Evolutionary conservation across 1,140 invertebrate genomes (phyloP), one percentile per base, ranked within the genome.

Genomic region (Drosophila ercepeae): DNA sequence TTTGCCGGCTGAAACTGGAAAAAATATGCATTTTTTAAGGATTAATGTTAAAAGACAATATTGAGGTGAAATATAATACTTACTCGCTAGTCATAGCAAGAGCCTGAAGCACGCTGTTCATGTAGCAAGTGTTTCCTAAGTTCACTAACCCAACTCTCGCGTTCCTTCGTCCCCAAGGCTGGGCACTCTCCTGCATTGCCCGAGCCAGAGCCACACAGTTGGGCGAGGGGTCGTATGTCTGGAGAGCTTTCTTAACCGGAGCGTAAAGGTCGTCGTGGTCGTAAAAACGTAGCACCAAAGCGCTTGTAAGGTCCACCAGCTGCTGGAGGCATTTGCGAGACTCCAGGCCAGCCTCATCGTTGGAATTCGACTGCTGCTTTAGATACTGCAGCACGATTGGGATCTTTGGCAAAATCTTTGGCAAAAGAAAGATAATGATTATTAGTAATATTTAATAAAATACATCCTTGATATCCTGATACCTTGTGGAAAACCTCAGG

Each of bases 91-190:
- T 96, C 93, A 96, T 95, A 51, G 95, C 94, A 14, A 97, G 92
- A 0, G 96, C 95, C 89, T 97, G 96, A 23, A 97, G 91, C 7
- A 97, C 94, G 81, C 96, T 96, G 78, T 97, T 97, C 95, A 97
- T 96, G 67, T 97, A 97, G 89, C 96, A 97, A 0, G 96, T 97
- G 73, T 97, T 97, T 9, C 96, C 96, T 13, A 97, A 92, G 92
- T 98, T 98, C 4, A 94, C 93, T 1, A 98, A 92, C 0, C 97
- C 97, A 5, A 96, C 94, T 92, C 95, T 94, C 3, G 92, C 92
- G 53, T 89, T 64, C 36, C 67, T 19, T n/a, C 49, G 42, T 53
- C 59, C 53, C 39, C 48, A 21, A 2, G 75, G 78, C 49, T 83
- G 21, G 3, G 63, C 76, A 19, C 75, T 70, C 51, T 72, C 76